A percentile compares a stretch with the other conserved stretches of the same genome.
Evolutionary conservation across 30 jellyfish, hydroid and myxozoan species (phyloP).

Genomic region (Aurelia aurita complex sp. Pacific): DNA sequence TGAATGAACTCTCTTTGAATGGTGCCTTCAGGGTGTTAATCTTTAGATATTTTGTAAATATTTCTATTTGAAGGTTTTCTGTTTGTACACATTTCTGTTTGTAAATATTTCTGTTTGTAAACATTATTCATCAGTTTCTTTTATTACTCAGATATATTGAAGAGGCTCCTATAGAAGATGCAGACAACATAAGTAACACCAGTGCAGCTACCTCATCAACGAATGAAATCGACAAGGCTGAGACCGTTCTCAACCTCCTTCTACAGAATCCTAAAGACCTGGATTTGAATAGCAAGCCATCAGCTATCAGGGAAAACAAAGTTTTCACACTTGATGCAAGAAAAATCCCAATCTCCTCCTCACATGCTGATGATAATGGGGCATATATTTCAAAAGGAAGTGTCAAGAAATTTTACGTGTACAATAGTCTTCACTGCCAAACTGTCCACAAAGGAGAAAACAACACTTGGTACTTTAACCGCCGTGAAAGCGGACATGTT

Average conservation of each 20-base stretch:
- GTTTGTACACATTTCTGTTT: no score
- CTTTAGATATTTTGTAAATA: no score
- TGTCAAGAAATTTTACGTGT: not conserved
- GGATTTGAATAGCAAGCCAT: not conserved
- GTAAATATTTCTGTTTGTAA: no score
- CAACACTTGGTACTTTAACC: no score
- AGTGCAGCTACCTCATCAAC: not conserved
- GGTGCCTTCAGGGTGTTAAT: no score
- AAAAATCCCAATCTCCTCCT: not conserved
- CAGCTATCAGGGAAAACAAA: not conserved
- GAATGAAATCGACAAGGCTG: not conserved
- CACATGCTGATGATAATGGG: slow-evolving; percentile 21
- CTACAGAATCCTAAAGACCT: not conserved
- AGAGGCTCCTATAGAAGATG: no score
- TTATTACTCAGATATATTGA: no score
- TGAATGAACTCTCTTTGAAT: no score
- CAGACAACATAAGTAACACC: no score
- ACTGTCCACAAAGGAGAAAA: slow-evolving; percentile 1
- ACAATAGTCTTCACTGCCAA: not conserved
- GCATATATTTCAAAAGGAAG: no score
- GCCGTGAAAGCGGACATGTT: not conserved
- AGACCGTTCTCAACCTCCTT: not conserved
- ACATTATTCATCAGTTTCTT: no score
- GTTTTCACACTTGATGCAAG: not conserved
- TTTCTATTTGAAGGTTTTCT: no score